phyloP scores from a whole-genome alignment of 2,113 vertebrate species.

The Podocnemis expansa region DNA sequence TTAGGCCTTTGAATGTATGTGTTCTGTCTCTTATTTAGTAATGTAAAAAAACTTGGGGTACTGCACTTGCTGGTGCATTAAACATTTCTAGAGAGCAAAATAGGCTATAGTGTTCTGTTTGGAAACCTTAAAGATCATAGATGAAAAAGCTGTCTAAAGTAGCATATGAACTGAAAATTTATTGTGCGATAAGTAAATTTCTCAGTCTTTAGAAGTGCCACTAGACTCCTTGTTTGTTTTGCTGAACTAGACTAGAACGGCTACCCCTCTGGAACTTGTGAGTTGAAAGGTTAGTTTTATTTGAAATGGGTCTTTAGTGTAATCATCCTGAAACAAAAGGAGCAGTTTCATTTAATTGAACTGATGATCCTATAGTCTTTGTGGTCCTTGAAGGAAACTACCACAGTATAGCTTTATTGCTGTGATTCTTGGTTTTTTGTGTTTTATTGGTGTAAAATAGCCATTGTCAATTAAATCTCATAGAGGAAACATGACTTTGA shows the following conservation, averaged over 20 bases:
- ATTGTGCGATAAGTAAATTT: too few species aligned
- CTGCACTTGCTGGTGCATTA: background rate
- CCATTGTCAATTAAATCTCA: background rate
- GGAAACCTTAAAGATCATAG: background rate
- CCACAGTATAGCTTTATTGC: background rate
- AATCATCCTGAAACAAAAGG: background rate
- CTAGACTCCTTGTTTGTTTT: too few species aligned
- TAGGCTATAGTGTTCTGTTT: background rate
- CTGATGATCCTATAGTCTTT: background rate
- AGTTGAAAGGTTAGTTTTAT: background rate
- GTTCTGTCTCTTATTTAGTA: constrained; percentile 31
- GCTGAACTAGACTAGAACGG: too few species aligned
- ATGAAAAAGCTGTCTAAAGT: background rate
- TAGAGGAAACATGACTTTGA: background rate
- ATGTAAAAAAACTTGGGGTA: background rate
- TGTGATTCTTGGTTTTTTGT: background rate
- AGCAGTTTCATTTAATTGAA: background rate
- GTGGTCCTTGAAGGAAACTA: background rate
- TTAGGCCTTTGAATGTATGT: constrained; percentile 26
- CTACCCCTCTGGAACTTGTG: too few species aligned
- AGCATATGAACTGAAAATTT: accelerated
- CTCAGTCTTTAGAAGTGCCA: too few species aligned
- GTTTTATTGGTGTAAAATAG: background rate
- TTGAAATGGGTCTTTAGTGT: background rate
- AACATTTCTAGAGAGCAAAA: background rate